Percentiles rank a stretch among this genome's conserved stretches.
phyloP scores from a whole-genome alignment of 2,113 vertebrate genomes.

The Psammodynastes pulverulentus region DNA sequence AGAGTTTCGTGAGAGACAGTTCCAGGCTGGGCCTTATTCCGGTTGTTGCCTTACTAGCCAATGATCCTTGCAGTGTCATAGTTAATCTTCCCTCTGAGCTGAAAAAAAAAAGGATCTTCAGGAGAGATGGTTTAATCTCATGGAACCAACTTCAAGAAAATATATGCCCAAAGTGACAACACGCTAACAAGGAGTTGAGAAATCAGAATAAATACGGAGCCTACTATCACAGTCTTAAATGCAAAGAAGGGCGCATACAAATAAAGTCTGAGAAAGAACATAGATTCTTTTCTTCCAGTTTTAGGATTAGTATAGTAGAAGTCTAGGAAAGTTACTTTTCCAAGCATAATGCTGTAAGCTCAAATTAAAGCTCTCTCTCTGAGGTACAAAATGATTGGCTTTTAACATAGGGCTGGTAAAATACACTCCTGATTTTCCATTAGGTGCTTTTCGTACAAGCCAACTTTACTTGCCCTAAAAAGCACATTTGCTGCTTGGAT shows the following conservation, averaged over 20 bases:
- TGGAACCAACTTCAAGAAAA: background rate
- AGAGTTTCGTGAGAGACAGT: background rate
- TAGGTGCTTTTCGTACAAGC: background rate
- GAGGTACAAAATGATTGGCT: background rate
- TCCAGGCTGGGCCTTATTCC: background rate
- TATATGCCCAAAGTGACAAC: background rate
- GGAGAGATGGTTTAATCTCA: background rate
- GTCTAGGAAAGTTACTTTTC: background rate
- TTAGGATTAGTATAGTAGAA: background rate
- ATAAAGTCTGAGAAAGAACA: constrained; percentile 1
- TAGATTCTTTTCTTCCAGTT: background rate
- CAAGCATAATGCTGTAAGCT: background rate
- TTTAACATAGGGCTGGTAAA: background rate
- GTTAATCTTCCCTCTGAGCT: background rate
- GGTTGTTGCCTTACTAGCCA: background rate
- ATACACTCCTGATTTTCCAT: background rate
- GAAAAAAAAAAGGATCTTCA: background rate
- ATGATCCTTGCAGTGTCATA: background rate
- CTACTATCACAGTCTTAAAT: background rate
- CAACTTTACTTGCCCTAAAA: background rate
- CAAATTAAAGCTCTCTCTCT: background rate
- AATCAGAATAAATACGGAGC: background rate
- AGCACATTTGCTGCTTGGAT: background rate
- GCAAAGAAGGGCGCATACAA: background rate
- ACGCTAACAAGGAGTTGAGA: background rate